A percentile compares a stretch with the other conserved stretches of the same genome.
These are phyloP conservation scores for Cromileptes altivelis DNA, from an alignment of 2,113 vertebrate species.

Conservation along the genomic window DNA sequence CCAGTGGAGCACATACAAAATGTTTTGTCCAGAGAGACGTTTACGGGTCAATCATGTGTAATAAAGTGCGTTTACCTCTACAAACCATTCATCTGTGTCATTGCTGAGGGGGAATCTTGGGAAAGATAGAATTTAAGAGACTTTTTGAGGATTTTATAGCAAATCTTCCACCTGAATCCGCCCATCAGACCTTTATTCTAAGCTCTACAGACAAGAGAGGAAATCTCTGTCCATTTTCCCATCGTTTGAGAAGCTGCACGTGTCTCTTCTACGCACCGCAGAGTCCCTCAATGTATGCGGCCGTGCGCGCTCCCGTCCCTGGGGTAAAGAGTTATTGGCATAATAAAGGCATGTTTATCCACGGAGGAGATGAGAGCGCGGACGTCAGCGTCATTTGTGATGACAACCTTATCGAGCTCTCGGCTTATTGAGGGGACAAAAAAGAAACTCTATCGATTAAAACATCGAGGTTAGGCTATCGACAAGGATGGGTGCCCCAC, in stretches of 20 bases:
- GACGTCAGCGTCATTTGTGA: slow-evolving; percentile 74
- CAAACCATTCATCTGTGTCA: slow-evolving; percentile 43
- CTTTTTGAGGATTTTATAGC: not conserved
- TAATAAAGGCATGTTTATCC: slow-evolving; percentile 79
- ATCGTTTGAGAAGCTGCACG: slow-evolving; percentile 16
- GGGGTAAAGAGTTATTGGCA: slow-evolving; percentile 75
- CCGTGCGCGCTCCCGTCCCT: slow-evolving; percentile 71
- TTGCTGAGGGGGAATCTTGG: slow-evolving; percentile 30
- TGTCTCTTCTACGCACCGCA: slow-evolving; percentile 30
- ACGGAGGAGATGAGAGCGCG: slow-evolving; percentile 68
- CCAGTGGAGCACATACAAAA: slow-evolving; percentile 77
- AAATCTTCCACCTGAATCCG: not conserved
- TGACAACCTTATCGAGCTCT: slow-evolving; percentile 83
- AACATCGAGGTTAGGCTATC: slow-evolving; percentile 76
- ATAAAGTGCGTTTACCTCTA: slow-evolving; percentile 87
- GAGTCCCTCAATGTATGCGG: slow-evolving; percentile 73
- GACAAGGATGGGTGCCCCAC: slow-evolving; percentile 63
- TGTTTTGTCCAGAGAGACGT: slow-evolving; percentile 85
- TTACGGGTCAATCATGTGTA: slow-evolving; percentile 95
- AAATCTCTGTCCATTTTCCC: not conserved
- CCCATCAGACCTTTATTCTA: not conserved
- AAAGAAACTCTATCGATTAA: slow-evolving; percentile 73
- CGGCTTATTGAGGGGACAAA: slow-evolving; percentile 75
- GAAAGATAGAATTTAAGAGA: not conserved
- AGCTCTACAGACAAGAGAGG: not conserved